These are phyloP conservation scores for Panthera uncia DNA, from an alignment of 2,113 vertebrate genomes.

Conservation along the genomic window DNA sequence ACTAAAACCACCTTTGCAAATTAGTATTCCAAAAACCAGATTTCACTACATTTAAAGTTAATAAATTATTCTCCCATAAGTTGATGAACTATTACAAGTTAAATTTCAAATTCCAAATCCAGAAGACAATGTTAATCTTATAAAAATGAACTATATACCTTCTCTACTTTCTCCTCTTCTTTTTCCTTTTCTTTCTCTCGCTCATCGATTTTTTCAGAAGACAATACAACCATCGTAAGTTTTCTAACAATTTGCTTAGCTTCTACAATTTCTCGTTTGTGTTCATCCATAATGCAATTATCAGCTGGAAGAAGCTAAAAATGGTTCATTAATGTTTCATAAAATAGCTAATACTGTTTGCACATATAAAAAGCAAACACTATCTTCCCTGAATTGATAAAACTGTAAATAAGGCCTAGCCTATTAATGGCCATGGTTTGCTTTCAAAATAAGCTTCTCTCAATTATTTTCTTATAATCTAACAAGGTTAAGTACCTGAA, in stretches of 20 bases:
- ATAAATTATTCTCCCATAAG: not conserved
- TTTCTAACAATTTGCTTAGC: conserved; percentile 98
- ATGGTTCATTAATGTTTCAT: conserved; percentile 62
- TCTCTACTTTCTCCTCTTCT: conserved; percentile 92
- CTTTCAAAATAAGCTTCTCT: conserved; percentile 2
- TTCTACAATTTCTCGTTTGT: conserved; percentile 94
- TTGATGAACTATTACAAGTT: conserved; percentile 43
- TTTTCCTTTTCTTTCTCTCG: conserved; percentile 94
- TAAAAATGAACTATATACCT: conserved; percentile 79
- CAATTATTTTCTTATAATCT: not conserved
- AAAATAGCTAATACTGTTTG: conserved; percentile 51
- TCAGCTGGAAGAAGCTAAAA: conserved; percentile 94
- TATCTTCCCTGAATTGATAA: not conserved
- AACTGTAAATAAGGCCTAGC: conserved; percentile 36
- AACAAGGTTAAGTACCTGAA: conserved; percentile 23
- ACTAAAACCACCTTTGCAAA: conserved; percentile 26
- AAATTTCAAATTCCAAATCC: conserved; percentile 48
- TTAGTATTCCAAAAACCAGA: conserved; percentile 38
- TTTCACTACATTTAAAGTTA: conserved; percentile 55
- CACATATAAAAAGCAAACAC: conserved; percentile 52
- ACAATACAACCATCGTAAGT: conserved; percentile 96
- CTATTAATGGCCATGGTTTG: conserved; percentile 12
- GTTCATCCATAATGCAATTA: conserved; percentile 93
- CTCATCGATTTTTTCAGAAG: conserved; percentile 93
- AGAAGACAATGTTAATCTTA: conserved; percentile 49